Evolutionary conservation across 2,888 invertebrate genomes (phyloP).

Genomic region (Sphinx pinastri): DNA sequence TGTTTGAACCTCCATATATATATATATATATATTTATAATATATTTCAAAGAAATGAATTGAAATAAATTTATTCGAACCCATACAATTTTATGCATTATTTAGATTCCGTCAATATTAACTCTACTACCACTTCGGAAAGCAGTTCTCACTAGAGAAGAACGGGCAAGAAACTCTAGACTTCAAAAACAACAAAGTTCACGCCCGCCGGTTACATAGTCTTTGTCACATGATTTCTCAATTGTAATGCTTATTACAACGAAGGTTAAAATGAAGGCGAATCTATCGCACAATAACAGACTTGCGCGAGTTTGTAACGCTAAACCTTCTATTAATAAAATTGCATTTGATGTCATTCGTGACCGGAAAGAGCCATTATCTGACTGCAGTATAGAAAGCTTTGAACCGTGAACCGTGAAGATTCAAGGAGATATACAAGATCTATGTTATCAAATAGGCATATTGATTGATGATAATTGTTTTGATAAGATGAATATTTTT

Average conservation of each 20-base stretch:
- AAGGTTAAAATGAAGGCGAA: conserved; percentile 18
- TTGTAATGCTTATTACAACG: conserved; percentile 5
- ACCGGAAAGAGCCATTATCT: conserved; percentile 54
- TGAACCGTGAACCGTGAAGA: conserved; percentile 56
- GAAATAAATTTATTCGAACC: too few species aligned
- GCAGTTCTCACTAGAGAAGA: too few species aligned
- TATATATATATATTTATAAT: too few species aligned
- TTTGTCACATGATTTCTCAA: not conserved
- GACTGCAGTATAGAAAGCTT: conserved; percentile 35
- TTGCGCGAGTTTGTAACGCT: conserved; percentile 1
- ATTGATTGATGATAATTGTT: too few species aligned
- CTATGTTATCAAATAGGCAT: not conserved
- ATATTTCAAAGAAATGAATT: too few species aligned
- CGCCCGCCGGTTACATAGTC: too few species aligned
- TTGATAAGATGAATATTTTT: not conserved
- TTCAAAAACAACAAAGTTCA: too few species aligned
- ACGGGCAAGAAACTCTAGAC: too few species aligned
- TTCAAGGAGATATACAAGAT: conserved; percentile 41
- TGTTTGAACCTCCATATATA: too few species aligned
- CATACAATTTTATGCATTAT: too few species aligned
- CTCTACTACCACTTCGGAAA: too few species aligned
- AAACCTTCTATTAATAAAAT: conserved; percentile 32
- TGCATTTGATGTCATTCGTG: conserved; percentile 50
- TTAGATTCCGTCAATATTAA: too few species aligned
- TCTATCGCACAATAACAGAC: conserved; percentile 25